Evolutionary conservation across 2,797 vertebrate genomes (phyloP), one percentile per base, ranked within the genome.

Genomic region (Echeneis naucrates): DNA sequence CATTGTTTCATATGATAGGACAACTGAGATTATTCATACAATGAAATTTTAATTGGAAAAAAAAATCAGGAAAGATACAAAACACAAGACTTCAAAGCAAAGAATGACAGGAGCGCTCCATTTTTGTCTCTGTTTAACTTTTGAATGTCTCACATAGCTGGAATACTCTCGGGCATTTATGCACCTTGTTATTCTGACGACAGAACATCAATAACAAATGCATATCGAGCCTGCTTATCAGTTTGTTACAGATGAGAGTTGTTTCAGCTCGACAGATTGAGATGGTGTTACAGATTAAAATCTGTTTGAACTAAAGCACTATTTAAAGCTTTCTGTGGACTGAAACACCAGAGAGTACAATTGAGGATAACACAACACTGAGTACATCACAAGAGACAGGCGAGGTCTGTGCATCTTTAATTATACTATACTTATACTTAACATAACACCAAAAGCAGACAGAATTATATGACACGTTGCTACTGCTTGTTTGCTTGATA

Each of bases 121-220:
- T 72, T 78, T 80, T 72, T 69, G 51, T 82, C 51, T 47, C 61
- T 74, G 65, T 84, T 82, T 60, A 62, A 78, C 74, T 76, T 88
- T 59, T 62, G 63, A 83, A 75, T 74, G 45, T 63, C 75, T 76
- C 68, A 8, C 71, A 54, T 53, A 60, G 75, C 77, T 83, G 10
- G 60, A 79, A 86, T 84, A 83, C 83, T 80, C 85, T 53, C 38
- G 81, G 75, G 87, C 57, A 70, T 86, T 80, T 72, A 42, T 74
- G 80, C 81, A 80, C 73, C 83, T 87, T 84, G 82, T 89, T 81
- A 81, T 83, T 84, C 68, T 67, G 74, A 90, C 81, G 86, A 89
- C 82, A 86, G 83, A 87, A 87, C 87, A 87, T 86, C 85, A 84
- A 87, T 90, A 86, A 84, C 71, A 72, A 83, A 84, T 68, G 72